Percentiles rank a stretch among this genome's conserved stretches.
These are phyloP conservation scores for Tylochromis polylepis DNA, from an alignment of 2,113 vertebrate species.

Conservation along the genomic window DNA sequence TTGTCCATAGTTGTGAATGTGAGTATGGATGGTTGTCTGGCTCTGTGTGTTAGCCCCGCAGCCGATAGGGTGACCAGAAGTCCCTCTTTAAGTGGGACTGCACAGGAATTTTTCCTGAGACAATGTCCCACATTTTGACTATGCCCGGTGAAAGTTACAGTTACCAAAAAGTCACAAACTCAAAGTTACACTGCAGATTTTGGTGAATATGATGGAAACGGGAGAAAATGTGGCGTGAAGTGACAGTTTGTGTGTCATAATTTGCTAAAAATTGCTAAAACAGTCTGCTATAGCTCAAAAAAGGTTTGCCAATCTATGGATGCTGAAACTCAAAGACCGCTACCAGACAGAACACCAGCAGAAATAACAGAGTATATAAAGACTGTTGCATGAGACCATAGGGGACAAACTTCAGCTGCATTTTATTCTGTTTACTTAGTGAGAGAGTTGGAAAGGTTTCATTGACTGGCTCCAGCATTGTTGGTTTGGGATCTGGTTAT, in stretches of 20 bases:
- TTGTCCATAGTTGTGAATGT: neutral
- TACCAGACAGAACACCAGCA: neutral
- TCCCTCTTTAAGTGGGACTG: neutral
- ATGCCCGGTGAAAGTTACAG: neutral
- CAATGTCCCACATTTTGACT: neutral
- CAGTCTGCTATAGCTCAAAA: neutral
- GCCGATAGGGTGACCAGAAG: rapidly evolving
- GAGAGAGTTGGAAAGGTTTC: rapidly evolving
- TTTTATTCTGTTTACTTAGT: neutral
- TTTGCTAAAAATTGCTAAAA: neutral
- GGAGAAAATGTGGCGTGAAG: neutral
- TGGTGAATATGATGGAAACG: rapidly evolving
- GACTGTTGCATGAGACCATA: neutral
- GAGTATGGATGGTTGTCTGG: neutral
- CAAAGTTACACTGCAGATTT: rapidly evolving
- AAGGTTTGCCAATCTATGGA: neutral
- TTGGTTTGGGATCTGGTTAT: neutral
- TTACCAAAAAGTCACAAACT: neutral
- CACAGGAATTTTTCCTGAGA: neutral
- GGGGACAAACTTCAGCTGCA: rapidly evolving
- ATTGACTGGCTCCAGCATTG: neutral
- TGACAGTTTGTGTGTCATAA: neutral
- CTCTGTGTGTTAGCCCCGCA: neutral
- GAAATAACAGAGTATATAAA: neutral
- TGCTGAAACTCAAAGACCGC: neutral